These are phyloP conservation scores for Trachelus troglodyta DNA, from an alignment of 2,888 invertebrate species.

Conservation along the genomic window DNA sequence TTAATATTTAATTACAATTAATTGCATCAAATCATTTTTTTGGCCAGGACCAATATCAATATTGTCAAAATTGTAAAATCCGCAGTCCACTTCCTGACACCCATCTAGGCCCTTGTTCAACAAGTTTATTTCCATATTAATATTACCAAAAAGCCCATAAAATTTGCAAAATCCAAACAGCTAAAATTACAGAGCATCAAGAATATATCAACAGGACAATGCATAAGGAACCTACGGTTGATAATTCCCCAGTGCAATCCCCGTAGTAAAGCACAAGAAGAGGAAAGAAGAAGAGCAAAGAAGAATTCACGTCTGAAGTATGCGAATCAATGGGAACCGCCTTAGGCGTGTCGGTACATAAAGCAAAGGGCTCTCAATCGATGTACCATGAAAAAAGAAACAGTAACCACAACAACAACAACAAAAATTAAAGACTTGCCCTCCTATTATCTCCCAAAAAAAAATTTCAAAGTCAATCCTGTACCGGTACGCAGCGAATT, in stretches of 20 bases:
- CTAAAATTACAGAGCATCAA: not conserved
- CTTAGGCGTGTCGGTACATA: slow-evolving; percentile 50
- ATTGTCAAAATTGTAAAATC: not conserved
- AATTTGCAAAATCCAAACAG: not conserved
- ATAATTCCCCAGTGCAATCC: slow-evolving; percentile 17
- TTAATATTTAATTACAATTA: not conserved
- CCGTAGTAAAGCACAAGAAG: slow-evolving; percentile 21
- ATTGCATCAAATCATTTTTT: not conserved
- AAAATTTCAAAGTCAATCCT: not conserved
- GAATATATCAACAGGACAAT: not conserved
- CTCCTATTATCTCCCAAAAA: not conserved
- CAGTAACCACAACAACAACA: slow-evolving; percentile 12
- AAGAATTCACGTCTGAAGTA: not conserved
- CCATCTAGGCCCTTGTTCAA: not conserved
- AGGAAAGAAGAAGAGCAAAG: slow-evolving; percentile 19
- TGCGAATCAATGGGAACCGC: slow-evolving; percentile 46
- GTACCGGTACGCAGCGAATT: not conserved
- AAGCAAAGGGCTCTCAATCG: slow-evolving; percentile 44
- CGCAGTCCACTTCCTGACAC: not conserved
- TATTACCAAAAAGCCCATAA: not conserved
- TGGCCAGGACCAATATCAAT: not conserved
- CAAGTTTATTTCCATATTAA: not conserved
- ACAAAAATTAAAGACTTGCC: slow-evolving; percentile 14
- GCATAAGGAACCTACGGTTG: not conserved
- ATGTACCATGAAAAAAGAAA: not conserved